A percentile compares a stretch with the other conserved stretches of the same genome.
These are phyloP conservation scores for Gopherus evgoodei DNA, from an alignment of 2,113 vertebrate genomes.

Conservation along the genomic window DNA sequence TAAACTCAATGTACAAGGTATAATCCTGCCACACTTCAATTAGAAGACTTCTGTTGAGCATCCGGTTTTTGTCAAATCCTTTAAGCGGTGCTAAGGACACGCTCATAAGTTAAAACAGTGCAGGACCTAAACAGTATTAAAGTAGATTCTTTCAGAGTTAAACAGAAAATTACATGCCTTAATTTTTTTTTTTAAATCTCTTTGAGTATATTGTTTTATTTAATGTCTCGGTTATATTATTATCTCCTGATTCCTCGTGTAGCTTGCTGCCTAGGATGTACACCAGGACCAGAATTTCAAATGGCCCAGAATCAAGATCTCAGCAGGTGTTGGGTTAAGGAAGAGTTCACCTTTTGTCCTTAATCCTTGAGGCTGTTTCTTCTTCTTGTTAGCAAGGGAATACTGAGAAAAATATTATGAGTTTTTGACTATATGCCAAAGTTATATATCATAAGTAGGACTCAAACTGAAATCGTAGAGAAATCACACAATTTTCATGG, in stretches of 20 bases:
- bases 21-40: not conserved
- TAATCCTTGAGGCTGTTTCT: slow-evolving; percentile 56
- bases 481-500: not conserved
- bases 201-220: slow-evolving; percentile 31
- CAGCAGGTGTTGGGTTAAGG: slow-evolving; percentile 59
- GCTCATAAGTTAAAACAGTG: not conserved
- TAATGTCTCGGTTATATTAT: slow-evolving; percentile 43
- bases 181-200: not conserved
- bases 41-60: not conserved
- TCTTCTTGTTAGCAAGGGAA: slow-evolving; percentile 67
- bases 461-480: not conserved
- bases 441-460: slow-evolving; percentile 44
- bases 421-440: slow-evolving; percentile 48
- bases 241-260: not conserved
- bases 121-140: not conserved
- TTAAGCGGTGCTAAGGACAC: not conserved
- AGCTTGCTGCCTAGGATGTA: slow-evolving; percentile 20
- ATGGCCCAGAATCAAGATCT: slow-evolving; percentile 37
- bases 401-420: slow-evolving; percentile 19
- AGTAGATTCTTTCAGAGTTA: slow-evolving; percentile 20
- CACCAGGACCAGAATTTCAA: slow-evolving; percentile 41
- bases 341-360: slow-evolving; percentile 67
- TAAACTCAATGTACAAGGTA: not conserved
- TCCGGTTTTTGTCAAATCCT: not conserved
- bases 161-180: not conserved